Conservation (phyloP, 2,888 invertebrate genomes). For the Meandrusa payeni region DNA sequence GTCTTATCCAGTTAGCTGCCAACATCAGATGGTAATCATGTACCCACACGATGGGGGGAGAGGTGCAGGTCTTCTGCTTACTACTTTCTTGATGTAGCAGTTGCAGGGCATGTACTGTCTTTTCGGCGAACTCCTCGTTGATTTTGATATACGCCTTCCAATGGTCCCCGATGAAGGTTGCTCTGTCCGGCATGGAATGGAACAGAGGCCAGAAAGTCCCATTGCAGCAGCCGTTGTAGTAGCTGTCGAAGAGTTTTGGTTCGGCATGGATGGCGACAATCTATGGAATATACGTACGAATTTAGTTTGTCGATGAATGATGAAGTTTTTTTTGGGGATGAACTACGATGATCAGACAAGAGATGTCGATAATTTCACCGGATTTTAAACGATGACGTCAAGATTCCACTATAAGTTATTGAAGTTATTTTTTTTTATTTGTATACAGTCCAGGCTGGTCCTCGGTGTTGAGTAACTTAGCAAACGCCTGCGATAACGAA, state of each 20-base stretch:
- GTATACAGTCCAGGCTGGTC: too few relatives aligned
- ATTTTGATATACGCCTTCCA: constrained; percentile 91
- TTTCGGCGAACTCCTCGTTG: constrained; percentile 91
- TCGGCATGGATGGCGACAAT: constrained; percentile 91
- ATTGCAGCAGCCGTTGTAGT: constrained; percentile 96
- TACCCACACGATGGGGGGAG: constrained; percentile 92
- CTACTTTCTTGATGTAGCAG: constrained; percentile 66
- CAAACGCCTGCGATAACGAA: too few relatives aligned
- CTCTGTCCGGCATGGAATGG: constrained; percentile 95
- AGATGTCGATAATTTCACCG: too few relatives aligned
- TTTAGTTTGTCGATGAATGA: too few relatives aligned
- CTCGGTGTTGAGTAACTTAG: too few relatives aligned
- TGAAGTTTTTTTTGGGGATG: too few relatives aligned
- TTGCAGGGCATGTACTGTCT: constrained; percentile 85
- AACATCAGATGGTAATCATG: constrained; percentile 97
- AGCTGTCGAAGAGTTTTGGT: constrained; percentile 88
- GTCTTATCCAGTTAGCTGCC: constrained; percentile 94
- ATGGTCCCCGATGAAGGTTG: constrained; percentile 89
- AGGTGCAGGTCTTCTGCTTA: constrained; percentile 59
- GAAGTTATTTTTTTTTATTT: too few relatives aligned
- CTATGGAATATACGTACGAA: too few relatives aligned
- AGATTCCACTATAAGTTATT: too few relatives aligned
- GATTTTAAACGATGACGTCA: too few relatives aligned
- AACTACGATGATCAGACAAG: too few relatives aligned
- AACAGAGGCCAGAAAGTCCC: constrained; percentile 96